Evolutionary conservation across 1,140 invertebrate genomes (phyloP), one percentile per base, ranked within the genome.

Genomic region (Diorhabda carinulata): DNA sequence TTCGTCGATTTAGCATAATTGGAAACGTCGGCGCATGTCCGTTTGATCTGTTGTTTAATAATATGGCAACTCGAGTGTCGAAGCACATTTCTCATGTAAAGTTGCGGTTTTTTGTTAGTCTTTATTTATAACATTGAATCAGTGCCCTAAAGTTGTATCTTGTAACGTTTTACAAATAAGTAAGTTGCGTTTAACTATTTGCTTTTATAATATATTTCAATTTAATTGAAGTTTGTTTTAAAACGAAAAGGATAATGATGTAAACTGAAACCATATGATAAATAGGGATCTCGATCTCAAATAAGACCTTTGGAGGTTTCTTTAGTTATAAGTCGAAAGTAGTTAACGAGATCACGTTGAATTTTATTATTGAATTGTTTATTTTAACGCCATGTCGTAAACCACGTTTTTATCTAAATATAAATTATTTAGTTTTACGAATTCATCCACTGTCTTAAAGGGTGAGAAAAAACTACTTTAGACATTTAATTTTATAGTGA

Each of bases 61-160:
- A 52, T 52, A 52, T 52, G 47, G 47, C 47, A 52, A 52, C 47
- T 52, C 47, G 4, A 52, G 47, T 52, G n/a, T 52, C 47, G 47
- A 52, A 52, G 47, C 47, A 52, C 47, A 52, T 52, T 52, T 52
- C 47, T 52, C 47, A 52, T 52, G 47, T 52, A 52, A 52, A 8
- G 47, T 52, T 52, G 47, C 47, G 47, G 47, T 52, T 52, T 52
- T 52, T 52, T 52, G 47, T 52, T 52, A 8, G 47, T 52, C 47
- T 52, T 52, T 52, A n/a, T 6, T 52, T 52, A 52, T 52, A 52
- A 52, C 47, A 52, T 6, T 52, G 3, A 52, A n/a, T 52, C 47
- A 52, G 47, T 52, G 47, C 47, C 47, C 47, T 52, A 8, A 52
- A 52, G 47, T 52, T 52, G 47, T 52, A 8, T 52, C n/a, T 3